Percentiles rank a stretch among this genome's conserved stretches.
Evolutionary conservation across 1,140 invertebrate species (phyloP).

Genomic region (Drosophila saltans): DNA sequence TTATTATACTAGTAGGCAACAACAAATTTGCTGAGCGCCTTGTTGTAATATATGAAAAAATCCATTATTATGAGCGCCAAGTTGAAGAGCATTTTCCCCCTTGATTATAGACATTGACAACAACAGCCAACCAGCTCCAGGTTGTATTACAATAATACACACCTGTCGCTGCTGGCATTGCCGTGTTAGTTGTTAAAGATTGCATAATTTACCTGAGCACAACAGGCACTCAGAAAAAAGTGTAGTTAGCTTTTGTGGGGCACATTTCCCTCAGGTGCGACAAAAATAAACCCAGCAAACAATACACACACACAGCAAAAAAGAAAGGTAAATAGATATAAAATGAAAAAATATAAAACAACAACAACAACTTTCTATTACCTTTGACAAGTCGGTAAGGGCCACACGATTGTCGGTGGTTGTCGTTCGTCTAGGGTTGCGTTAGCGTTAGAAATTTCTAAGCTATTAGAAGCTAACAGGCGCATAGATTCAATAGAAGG

Average conservation of each 20-base stretch:
- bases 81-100: constrained; percentile 31
- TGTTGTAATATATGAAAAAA: constrained; percentile 80
- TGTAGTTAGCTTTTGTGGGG: constrained; percentile 39
- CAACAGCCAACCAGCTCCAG: background rate
- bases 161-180: constrained; percentile 66
- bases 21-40: constrained; percentile 74
- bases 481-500: constrained; percentile 49
- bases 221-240: constrained; percentile 75
- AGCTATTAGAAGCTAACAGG: constrained; percentile 80
- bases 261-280: constrained; percentile 54
- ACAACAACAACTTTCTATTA: constrained; percentile 57
- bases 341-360: constrained; percentile 42
- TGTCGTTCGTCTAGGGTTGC: constrained; percentile 40
- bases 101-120: background rate
- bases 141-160: constrained; percentile 26
- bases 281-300: constrained; percentile 5
- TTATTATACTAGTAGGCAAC: constrained; percentile 16
- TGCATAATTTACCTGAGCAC: constrained; percentile 82
- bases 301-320: constrained; percentile 22
- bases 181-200: constrained; percentile 69
- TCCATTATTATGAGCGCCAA: constrained; percentile 82
- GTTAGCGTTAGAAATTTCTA: constrained; percentile 79
- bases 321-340: constrained; percentile 25
- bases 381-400: constrained; percentile 19
- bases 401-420: background rate